A percentile compares a stretch with the other conserved stretches of the same genome.
Evolutionary conservation across 2,113 vertebrate genomes (phyloP).

Genomic region (Theropithecus gelada): DNA sequence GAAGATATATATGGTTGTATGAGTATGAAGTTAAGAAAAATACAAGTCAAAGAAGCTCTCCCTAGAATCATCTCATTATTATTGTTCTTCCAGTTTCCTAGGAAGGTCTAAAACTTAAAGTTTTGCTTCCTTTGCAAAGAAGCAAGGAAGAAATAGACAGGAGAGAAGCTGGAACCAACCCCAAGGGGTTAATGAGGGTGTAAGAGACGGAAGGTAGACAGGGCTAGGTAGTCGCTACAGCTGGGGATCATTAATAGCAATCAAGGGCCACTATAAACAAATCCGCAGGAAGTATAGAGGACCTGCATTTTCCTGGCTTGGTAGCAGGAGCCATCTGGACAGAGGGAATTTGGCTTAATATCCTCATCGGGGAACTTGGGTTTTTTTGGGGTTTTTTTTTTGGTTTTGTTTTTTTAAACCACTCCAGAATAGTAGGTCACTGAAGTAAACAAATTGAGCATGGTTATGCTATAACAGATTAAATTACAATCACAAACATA

Average conservation of each 20-base stretch:
- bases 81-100: slow-evolving; percentile 1
- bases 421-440: slow-evolving; percentile 28
- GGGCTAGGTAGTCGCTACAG: slow-evolving; percentile 36
- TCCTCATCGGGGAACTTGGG: slow-evolving; percentile 46
- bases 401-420: not conserved
- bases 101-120: not conserved
- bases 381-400: not conserved
- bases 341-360: slow-evolving; percentile 68
- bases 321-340: slow-evolving; percentile 73
- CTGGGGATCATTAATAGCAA: slow-evolving; percentile 73
- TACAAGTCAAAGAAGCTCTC: not conserved
- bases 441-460: slow-evolving; percentile 62
- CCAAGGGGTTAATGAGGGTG: slow-evolving; percentile 43
- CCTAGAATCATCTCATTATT: not conserved
- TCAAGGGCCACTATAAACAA: slow-evolving; percentile 74
- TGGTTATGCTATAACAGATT: slow-evolving; percentile 51
- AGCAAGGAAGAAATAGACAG: not conserved
- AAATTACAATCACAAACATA: slow-evolving; percentile 47
- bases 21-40: not conserved
- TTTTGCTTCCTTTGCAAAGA: slow-evolving; percentile 12
- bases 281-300: slow-evolving; percentile 64
- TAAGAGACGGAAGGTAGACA: not conserved
- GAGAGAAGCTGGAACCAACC: not conserved
- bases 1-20: not conserved
- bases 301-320: slow-evolving; percentile 61